These are phyloP conservation scores for Argyresthia goedartella DNA, from an alignment of 2,888 invertebrate genomes.

Conservation along the genomic window DNA sequence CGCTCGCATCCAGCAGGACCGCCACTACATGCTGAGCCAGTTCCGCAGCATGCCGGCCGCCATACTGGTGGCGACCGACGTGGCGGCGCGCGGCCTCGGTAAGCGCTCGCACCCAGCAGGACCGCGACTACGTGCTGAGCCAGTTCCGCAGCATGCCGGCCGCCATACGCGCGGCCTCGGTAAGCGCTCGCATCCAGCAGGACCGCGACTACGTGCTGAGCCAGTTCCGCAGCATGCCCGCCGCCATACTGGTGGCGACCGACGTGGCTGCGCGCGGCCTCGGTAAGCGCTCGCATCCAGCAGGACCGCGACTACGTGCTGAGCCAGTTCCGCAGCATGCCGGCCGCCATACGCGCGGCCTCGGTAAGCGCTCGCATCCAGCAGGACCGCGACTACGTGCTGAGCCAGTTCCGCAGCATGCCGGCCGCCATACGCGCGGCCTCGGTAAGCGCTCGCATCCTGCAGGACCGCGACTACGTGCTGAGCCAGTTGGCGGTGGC, in stretches of 20 bases:
- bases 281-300: conserved; percentile 84
- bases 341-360: conserved; percentile 83
- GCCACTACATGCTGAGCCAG: conserved; percentile 88
- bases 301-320: conserved; percentile 91
- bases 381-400: conserved; percentile 89
- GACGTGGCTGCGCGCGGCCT: conserved; percentile 84
- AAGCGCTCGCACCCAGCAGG: conserved; percentile 85
- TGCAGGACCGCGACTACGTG: conserved; percentile 91
- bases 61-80: conserved; percentile 94
- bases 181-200: conserved; percentile 85
- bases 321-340: conserved; percentile 83
- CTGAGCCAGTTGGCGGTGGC: conserved; percentile 90
- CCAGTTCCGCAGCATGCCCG: too few species aligned
- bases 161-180: conserved; percentile 90
- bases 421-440: conserved; percentile 83
- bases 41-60: too few species aligned
- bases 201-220: conserved; percentile 89
- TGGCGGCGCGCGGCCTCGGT: conserved; percentile 94
- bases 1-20: conserved; percentile 85
- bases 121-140: conserved; percentile 87
- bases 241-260: conserved; percentile 83
- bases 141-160: too few species aligned
- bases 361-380: conserved; percentile 91
- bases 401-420: conserved; percentile 84
- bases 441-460: conserved; percentile 82